phyloP scores from a whole-genome alignment of 2,797 vertebrate genomes.

The Peromyscus melanophrys region DNA sequence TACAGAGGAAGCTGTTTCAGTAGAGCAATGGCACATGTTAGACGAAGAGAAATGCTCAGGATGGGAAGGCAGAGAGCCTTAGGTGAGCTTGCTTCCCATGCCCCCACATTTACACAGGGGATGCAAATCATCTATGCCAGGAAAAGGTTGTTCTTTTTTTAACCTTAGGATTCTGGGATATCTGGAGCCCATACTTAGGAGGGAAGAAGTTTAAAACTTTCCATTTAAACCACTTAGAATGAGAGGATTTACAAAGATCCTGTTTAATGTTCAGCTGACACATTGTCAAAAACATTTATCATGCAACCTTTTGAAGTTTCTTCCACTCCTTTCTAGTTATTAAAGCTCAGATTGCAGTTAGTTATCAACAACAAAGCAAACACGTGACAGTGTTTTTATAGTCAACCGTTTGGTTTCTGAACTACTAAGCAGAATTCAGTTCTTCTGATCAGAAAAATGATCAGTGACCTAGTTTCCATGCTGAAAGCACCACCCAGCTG shows the following conservation, averaged over 20 bases:
- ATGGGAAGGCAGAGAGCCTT: neutral
- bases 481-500: conserved; percentile 52
- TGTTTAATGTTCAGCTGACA: conserved; percentile 89
- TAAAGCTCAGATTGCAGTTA: conserved; percentile 88
- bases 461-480: conserved; percentile 77
- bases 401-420: conserved; percentile 83
- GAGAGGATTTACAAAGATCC: conserved; percentile 90
- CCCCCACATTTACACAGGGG: neutral
- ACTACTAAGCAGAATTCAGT: conserved; percentile 79
- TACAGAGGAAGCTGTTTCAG: neutral
- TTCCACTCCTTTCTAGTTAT: conserved; percentile 86
- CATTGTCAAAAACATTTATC: conserved; percentile 90
- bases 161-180: conserved; percentile 85
- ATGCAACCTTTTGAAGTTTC: conserved; percentile 90
- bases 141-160: conserved; percentile 82
- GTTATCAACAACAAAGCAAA: conserved; percentile 87
- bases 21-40: neutral
- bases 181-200: conserved; percentile 82
- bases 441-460: conserved; percentile 82
- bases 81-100: conserved; percentile 38
- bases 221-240: conserved; percentile 90
- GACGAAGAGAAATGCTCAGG: accelerated
- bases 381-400: conserved; percentile 82
- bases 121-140: conserved; percentile 73
- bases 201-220: conserved; percentile 89